Evolutionary conservation across 2,113 vertebrate species (phyloP).

Genomic region (Anoplopoma fimbria): DNA sequence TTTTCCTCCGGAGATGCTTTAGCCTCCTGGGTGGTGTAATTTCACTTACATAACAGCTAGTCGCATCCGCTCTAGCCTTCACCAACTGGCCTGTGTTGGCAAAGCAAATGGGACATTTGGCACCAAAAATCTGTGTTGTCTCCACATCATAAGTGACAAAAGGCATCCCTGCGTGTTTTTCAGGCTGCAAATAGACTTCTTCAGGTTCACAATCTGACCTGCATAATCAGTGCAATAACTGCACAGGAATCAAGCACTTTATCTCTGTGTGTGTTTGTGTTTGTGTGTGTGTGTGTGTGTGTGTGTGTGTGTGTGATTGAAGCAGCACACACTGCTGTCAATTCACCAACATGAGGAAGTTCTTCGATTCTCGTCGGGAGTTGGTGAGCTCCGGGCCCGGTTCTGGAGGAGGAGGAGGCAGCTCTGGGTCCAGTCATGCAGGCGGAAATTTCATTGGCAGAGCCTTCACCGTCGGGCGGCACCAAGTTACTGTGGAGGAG

Average conservation of each 20-base stretch:
- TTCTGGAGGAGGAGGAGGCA: conserved; percentile 88
- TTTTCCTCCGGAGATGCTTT: conserved; percentile 75
- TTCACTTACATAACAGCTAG: conserved; percentile 77
- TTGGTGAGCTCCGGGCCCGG: conserved; percentile 91
- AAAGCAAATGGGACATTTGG: conserved; percentile 65
- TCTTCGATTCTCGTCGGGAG: conserved; percentile 96
- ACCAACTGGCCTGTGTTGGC: conserved; percentile 60
- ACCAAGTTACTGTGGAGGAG: conserved; percentile 98
- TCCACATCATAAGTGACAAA: conserved; percentile 46
- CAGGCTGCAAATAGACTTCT: conserved; percentile 38
- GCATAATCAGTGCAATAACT: conserved; percentile 33
- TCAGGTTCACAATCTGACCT: conserved; percentile 2
- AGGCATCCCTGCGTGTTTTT: conserved; percentile 36
- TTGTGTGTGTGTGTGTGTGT: background rate
- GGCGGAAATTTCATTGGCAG: conserved; percentile 95
- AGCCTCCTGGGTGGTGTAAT: conserved; percentile 69
- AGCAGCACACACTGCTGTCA: conserved; percentile 28
- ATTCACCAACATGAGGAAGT: conserved; percentile 93
- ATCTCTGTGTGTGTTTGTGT: background rate
- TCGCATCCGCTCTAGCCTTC: conserved; percentile 36
- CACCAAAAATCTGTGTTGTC: conserved; percentile 39
- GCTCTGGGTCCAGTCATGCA: conserved; percentile 86
- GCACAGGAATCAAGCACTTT: conserved; percentile 24
- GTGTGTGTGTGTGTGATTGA: background rate
- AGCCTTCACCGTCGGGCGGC: conserved; percentile 91